These are phyloP conservation scores for Fulmarus glacialis DNA, from an alignment of 2,113 vertebrate species.

Conservation along the genomic window DNA sequence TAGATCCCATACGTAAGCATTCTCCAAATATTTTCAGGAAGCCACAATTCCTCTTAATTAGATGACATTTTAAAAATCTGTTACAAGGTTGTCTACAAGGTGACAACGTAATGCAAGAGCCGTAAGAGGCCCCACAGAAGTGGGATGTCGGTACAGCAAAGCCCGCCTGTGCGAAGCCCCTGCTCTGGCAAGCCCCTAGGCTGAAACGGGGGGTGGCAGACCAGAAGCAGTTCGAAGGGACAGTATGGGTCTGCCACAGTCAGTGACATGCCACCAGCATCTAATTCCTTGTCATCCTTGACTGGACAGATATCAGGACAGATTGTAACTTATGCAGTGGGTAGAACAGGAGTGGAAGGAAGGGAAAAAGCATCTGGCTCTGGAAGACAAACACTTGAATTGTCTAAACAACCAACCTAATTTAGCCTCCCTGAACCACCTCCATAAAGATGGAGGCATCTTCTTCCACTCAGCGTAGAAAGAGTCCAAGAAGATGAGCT, in stretches of 20 bases:
- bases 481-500: not conserved
- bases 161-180: rapidly evolving
- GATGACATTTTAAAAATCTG: not conserved
- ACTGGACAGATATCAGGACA: not conserved
- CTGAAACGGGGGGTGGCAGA: not conserved
- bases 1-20: rapidly evolving
- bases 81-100: not conserved
- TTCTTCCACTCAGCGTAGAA: not conserved
- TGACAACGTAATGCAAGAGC: not conserved
- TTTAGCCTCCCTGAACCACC: not conserved
- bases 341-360: not conserved
- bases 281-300: not conserved
- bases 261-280: not conserved
- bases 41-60: not conserved
- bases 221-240: not conserved
- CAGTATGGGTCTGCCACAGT: not conserved
- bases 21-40: not conserved
- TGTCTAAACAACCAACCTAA: not conserved
- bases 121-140: not conserved
- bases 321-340: not conserved
- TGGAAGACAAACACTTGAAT: not conserved
- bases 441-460: not conserved
- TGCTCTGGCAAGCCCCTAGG: not conserved
- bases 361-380: not conserved
- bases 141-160: not conserved